A percentile compares a stretch with the other conserved stretches of the same genome.
phyloP scores from a whole-genome alignment of 2,797 vertebrate species.

The Ptychobarbus kaznakovi region DNA sequence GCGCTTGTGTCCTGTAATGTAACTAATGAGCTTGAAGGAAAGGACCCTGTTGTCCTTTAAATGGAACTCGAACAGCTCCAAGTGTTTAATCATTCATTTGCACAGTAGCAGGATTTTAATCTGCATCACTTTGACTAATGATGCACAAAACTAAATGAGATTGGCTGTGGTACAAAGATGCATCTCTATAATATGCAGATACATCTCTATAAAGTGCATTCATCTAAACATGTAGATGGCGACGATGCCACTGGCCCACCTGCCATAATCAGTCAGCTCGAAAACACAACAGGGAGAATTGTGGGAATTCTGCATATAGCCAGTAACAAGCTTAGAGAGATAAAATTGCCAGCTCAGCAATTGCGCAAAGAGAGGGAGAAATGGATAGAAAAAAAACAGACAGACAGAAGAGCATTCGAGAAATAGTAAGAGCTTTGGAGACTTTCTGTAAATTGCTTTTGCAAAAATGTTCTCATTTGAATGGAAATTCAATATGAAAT shows the following conservation, averaged over 20 bases:
- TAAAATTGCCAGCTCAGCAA: constrained; percentile 4
- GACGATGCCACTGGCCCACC: constrained; percentile 23
- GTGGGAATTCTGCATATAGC: constrained; percentile 21
- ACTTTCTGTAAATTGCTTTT: neutral
- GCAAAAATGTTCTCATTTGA: neutral
- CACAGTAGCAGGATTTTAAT: constrained; percentile 56
- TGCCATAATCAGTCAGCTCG: constrained; percentile 45
- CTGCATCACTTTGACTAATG: constrained; percentile 51
- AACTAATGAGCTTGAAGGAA: constrained; percentile 60
- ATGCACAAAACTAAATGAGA: constrained; percentile 54
- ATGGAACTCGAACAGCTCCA: constrained; percentile 46
- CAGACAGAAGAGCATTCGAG: neutral
- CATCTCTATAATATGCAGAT: constrained; percentile 45
- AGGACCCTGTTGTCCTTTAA: constrained; percentile 60
- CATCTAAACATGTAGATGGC: constrained; percentile 17
- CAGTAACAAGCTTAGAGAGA: constrained; percentile 3
- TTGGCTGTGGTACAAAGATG: constrained; percentile 33
- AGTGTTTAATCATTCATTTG: constrained; percentile 55
- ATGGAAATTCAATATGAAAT: neutral
- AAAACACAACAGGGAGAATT: constrained; percentile 23
- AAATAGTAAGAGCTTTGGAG: neutral
- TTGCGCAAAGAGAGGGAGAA: neutral
- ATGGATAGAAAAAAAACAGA: neutral
- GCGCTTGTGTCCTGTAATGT: constrained; percentile 24
- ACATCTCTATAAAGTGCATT: constrained; percentile 42